Conservation (phyloP, 2,797 vertebrate genomes). For the Setipinna tenuifilis region DNA sequence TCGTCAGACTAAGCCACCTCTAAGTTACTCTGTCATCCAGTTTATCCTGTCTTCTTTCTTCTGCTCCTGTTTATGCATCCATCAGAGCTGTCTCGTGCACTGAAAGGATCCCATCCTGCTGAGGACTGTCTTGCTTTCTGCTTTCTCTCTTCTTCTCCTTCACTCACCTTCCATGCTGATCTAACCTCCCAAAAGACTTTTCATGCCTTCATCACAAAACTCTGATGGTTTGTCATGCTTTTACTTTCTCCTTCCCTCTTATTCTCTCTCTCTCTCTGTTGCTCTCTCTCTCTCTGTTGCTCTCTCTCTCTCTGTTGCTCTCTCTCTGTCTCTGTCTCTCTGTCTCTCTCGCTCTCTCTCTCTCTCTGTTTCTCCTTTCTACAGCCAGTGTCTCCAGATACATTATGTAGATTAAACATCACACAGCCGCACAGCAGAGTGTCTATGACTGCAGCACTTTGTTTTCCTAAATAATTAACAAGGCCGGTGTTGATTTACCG, state of each 20-base stretch:
- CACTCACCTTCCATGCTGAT: not conserved
- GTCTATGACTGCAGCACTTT: conserved; percentile 69
- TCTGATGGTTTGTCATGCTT: not conserved
- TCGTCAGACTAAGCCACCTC: not conserved
- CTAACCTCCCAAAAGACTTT: not conserved
- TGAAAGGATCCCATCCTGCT: not conserved
- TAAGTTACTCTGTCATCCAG: not conserved
- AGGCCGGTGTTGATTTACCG: conserved; percentile 66
- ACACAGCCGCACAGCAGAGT: conserved; percentile 58
- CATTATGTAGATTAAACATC: conserved; percentile 71
- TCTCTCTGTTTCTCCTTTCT: conserved; percentile 39
- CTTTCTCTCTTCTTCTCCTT: not conserved
- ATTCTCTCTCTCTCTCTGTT: not conserved
- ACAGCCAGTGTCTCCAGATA: conserved; percentile 54
- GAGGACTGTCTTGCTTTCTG: not conserved
- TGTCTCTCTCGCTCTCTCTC: conserved; percentile 29
- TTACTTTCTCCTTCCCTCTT: not conserved
- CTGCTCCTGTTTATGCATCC: not conserved
- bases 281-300: conserved; percentile 29
- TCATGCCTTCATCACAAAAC: not conserved
- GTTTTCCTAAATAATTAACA: conserved; percentile 73
- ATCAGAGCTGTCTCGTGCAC: conserved; percentile 3
- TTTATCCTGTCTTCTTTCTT: not conserved
- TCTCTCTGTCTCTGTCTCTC: conserved; percentile 21
- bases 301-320: conserved; percentile 33